Evolutionary conservation across 2,888 invertebrate species (phyloP), one percentile per base, ranked within the genome.

Genomic region (Sceliomorpha sp.): DNA sequence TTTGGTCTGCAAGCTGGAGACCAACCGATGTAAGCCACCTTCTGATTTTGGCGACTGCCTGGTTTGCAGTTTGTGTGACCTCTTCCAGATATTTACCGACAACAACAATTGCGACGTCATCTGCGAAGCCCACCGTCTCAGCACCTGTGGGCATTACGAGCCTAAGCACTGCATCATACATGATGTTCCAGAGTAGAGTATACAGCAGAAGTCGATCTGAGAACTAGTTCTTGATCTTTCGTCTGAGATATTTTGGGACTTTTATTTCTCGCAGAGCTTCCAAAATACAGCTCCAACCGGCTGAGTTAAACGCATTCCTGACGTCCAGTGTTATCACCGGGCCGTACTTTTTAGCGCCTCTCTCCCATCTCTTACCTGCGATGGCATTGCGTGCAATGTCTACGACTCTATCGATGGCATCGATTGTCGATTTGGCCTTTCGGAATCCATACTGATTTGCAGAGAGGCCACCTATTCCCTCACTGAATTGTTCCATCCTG

Each of bases 41-140:
- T 4, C 68, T 53, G 7, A 8, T 44, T 7, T 9, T 17, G 31
- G 31, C 9, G 7, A 62, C 7, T 5, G 66, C 50, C 20, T 12
- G 7, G 15, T 70, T 36, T 9, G 48, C 56, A 26, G 7, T 59
- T 6, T 27, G 8, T n/a, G 32, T 45, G 4, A 64, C 14, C 32
- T 12, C 26, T n/a, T 53, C 37, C 17, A 15, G 9, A 8, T 17
- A 13, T 13, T 26, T 27, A 1, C 10, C 60, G 1, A 37, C 39
- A 1, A 47, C 62, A 0, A 72, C 42, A 27, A 70, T 6, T 2
- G 47, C 62, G 10, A 72, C 10, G 29, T 72, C 55, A 31, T 70
- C 70, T n/a, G 70, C 70, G 20, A 34, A 69, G 5, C 42, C 69
- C 4, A n/a, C n/a, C n/a, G n/a, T n/a, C n/a, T n/a, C n/a, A n/a